Evolutionary conservation across 35 echinoderm and acorn worm species (phyloP), one percentile per base, ranked within the genome.

Genomic region (Patiria miniata): DNA sequence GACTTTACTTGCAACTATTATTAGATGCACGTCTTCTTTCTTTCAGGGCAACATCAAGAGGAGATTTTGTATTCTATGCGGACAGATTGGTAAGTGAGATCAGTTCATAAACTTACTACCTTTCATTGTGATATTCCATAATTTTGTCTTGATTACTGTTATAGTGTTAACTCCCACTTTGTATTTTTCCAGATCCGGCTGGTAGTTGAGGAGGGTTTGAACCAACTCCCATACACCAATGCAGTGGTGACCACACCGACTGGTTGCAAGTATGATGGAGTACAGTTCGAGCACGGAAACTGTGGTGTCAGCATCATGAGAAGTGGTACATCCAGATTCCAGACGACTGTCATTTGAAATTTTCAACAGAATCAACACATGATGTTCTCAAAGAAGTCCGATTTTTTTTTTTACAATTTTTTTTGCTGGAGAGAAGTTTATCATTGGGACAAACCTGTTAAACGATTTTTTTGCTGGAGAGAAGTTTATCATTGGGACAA

Each of bases 281-380:
- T 99, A 2, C 85, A 94, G 40, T 99, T 99, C 86, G 84, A 87
- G 0, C 93, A 99, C 40, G 96, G 96, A 4, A 99, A 99, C 78
- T 99, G 96, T 92, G 96, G 96, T 9, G 96, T 99, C 39, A 99
- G 96, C 56, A 99, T 99, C 32, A 99, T 99, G 96, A 92, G 96
- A 89, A 99, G 96, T 92, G 96, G 96, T 99, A 78, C 61, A 91
- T 77, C 8, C 26, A n/a, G 30, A 68, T 68, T n/a, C n/a, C n/a
- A n/a, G n/a, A n/a, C n/a, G n/a, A n/a, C n/a, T n/a, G n/a, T n/a
- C n/a, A n/a, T n/a, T n/a, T n/a, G n/a, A n/a, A 68, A 73, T 30
- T 28, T 8, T 34, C 14, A 12, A 47, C 4, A 47, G 4, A 47
- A 12, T 47, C 12, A 47, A 47, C 42, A 47, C 42, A 6, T 47